Evolutionary conservation across 2,888 invertebrate species (phyloP).

Genomic region (Keiferia lycopersicella): DNA sequence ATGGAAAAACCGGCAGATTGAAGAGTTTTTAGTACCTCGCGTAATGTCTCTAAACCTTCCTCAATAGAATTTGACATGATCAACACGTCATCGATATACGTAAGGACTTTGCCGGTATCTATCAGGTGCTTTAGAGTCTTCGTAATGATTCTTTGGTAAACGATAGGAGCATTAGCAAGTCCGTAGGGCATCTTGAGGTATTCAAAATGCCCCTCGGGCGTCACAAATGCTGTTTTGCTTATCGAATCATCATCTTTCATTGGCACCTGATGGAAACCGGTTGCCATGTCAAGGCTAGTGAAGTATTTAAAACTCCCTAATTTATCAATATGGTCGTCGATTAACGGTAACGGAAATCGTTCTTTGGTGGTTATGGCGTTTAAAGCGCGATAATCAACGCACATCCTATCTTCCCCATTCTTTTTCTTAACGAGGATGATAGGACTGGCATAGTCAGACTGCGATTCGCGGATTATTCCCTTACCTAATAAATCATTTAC

Average conservation of each 20-base stretch:
- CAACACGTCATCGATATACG: constrained; percentile 18
- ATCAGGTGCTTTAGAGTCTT: constrained; percentile 1
- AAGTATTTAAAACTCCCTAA: too few species aligned
- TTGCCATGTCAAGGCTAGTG: neutral
- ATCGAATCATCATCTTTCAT: too few species aligned
- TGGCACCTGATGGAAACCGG: too few species aligned
- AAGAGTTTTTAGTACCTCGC: neutral
- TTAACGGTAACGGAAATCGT: neutral
- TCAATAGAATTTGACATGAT: constrained; percentile 2
- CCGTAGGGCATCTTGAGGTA: constrained; percentile 21
- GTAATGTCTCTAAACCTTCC: constrained; percentile 9
- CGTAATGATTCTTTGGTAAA: constrained; percentile 9
- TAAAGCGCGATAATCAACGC: neutral
- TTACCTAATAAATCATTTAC: neutral
- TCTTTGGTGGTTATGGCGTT: neutral
- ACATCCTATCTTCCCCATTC: constrained; percentile 29
- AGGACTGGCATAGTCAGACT: constrained; percentile 5
- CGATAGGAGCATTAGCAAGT: constrained; percentile 11
- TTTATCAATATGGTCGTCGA: neutral
- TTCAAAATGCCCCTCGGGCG: constrained; percentile 9
- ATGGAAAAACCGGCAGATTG: constrained; percentile 10
- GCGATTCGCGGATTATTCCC: constrained; percentile 10
- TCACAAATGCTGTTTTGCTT: too few species aligned
- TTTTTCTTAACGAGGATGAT: constrained; percentile 36
- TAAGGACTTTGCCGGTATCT: constrained; percentile 9